Percentiles rank a stretch among this genome's conserved stretches.
Conservation (phyloP, 30 jellyfish, hydroid and myxozoan species). For the Phacellophora camtschatica region DNA sequence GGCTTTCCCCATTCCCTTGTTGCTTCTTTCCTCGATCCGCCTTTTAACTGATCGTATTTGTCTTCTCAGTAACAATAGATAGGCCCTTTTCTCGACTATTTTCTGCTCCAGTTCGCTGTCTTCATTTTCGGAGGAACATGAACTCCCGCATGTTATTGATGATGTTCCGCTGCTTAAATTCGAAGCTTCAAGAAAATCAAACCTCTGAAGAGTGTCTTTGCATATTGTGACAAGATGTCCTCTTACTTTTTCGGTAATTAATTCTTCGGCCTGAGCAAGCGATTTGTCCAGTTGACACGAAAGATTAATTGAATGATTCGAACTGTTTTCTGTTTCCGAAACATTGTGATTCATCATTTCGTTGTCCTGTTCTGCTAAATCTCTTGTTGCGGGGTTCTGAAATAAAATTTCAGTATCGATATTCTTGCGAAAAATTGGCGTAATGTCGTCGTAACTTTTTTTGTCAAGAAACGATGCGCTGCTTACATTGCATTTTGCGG, state of each 20-base stretch:
- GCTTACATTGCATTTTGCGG: too few relatives aligned
- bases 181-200: too few relatives aligned
- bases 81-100: background rate
- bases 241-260: background rate
- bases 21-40: background rate
- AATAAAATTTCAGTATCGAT: too few relatives aligned
- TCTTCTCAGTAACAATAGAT: background rate
- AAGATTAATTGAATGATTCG: too few relatives aligned
- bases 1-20: background rate
- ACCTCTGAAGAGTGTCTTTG: background rate
- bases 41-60: background rate
- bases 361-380: too few relatives aligned
- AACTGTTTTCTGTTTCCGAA: too few relatives aligned
- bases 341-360: too few relatives aligned
- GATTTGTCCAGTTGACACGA: background rate
- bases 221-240: background rate
- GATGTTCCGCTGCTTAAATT: background rate
- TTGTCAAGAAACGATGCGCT: too few relatives aligned
- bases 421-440: too few relatives aligned
- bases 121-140: background rate
- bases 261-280: background rate
- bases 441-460: too few relatives aligned
- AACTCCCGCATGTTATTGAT: background rate
- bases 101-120: background rate
- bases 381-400: too few relatives aligned